Percentiles rank a stretch among this genome's conserved stretches.
Conservation (phyloP, 2,797 vertebrate species). For the Silurus lanzhouensis region DNA sequence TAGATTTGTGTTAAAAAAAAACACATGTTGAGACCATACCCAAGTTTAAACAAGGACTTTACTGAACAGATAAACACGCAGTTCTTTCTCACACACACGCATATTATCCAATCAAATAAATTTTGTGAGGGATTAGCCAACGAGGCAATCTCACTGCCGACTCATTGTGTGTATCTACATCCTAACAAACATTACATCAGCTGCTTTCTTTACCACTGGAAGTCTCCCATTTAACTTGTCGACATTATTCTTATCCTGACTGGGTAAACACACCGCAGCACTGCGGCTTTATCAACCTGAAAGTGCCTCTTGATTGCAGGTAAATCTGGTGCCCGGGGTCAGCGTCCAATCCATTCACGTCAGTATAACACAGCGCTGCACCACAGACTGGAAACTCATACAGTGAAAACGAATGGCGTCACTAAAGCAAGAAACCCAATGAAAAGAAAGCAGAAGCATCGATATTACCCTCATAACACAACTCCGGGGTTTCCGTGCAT, state of each 20-base stretch:
- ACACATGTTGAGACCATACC: background rate
- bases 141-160: background rate
- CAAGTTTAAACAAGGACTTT: slow-evolving; percentile 1
- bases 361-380: no score
- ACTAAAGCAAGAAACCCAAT: no score
- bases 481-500: no score
- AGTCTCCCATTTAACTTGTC: background rate
- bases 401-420: no score
- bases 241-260: background rate
- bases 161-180: background rate
- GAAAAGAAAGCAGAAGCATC: no score
- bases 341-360: no score
- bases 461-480: no score
- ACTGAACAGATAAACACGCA: background rate
- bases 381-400: no score
- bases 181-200: background rate
- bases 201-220: background rate
- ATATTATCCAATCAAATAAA: background rate
- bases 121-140: background rate
- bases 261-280: background rate
- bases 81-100: background rate
- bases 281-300: background rate
- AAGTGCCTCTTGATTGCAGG: background rate
- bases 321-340: background rate
- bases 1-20: background rate